Evolutionary conservation across 2,888 invertebrate genomes (phyloP), one percentile per base, ranked within the genome.

Genomic region (Acrocyrtus sp.): DNA sequence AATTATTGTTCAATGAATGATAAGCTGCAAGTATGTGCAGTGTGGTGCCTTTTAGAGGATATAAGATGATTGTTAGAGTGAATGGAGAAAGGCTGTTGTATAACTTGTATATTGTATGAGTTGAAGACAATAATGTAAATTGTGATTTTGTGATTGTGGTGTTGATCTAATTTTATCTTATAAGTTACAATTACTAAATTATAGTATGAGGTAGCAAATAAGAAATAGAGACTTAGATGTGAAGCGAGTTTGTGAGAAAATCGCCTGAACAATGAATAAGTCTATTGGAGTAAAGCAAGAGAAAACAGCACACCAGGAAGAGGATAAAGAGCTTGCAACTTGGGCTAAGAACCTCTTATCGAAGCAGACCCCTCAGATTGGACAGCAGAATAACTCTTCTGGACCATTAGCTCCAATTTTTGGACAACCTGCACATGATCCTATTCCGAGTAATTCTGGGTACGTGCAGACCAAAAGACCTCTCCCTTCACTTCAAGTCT

Each of bases 281-380:
- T 45, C 3, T 6, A 0, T 26, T 0, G 8, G 15, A 22, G 50
- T 66, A 8, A 66, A 66, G 27, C 48, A 66, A 21, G 66, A 66
- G 27, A 57, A 58, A 41, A 22, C 4, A 41, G 24, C 56, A 22
- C 15, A 34, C 10, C 66, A 47, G 22, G 48, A 48, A 12, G 80
- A 78, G 48, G 78, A 78, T 19, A 61, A 57, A 22, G 77, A 76
- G 29, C 70, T 75, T 48, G 79, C 78, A 17, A 79, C 78, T 53
- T 80, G 80, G 80, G 80, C 80, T 0, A 74, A 61, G 41, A 75
- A 70, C 19, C 61, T 80, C 8, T 62, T 74, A 1, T 41, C 63
- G 2, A 58, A 72, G 24, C 67, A 76, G 1, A 61, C 66, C 17
- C 75, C 77, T 1, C 76, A 74, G 43, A 74, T 72, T 26, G 74